Evolutionary conservation across 2,888 invertebrate genomes (phyloP).

Genomic region (Pammene fasciana): DNA sequence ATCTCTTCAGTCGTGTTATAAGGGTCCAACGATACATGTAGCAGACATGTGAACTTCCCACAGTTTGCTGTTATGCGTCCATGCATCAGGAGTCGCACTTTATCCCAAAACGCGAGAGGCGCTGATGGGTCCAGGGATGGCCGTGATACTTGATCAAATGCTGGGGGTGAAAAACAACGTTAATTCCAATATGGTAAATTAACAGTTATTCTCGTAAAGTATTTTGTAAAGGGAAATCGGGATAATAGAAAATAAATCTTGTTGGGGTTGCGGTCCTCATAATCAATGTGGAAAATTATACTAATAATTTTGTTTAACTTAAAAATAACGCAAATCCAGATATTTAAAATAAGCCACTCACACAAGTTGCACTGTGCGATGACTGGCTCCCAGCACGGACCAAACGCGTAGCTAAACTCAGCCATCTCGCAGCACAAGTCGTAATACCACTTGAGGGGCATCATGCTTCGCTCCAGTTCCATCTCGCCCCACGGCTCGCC

Average conservation of each 20-base stretch:
- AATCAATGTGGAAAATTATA: too few species aligned
- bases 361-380: constrained; percentile 84
- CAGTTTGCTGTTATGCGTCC: constrained; percentile 95
- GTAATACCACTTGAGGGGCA: constrained; percentile 98
- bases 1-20: constrained; percentile 99
- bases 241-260: too few species aligned
- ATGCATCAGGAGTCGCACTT: constrained; percentile 95
- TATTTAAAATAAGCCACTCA: not conserved
- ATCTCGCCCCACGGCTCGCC: constrained; percentile 93
- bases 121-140: constrained; percentile 96
- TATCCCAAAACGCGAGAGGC: constrained; percentile 98
- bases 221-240: not conserved
- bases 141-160: constrained; percentile 93
- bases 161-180: constrained; percentile 64
- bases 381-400: constrained; percentile 99
- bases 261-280: too few species aligned
- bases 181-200: not conserved
- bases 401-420: constrained; percentile 96
- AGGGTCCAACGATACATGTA: constrained; percentile 98
- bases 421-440: constrained; percentile 97
- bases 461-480: constrained; percentile 95
- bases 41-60: constrained; percentile 92
- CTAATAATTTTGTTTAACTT: too few species aligned
- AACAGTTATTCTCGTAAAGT: too few species aligned
- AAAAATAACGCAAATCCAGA: too few species aligned